Evolutionary conservation across 37 sponge, comb jelly and placozoan genomes (phyloP), one percentile per base, ranked within the genome.

Genomic region (Cladorhizidae sp.): DNA sequence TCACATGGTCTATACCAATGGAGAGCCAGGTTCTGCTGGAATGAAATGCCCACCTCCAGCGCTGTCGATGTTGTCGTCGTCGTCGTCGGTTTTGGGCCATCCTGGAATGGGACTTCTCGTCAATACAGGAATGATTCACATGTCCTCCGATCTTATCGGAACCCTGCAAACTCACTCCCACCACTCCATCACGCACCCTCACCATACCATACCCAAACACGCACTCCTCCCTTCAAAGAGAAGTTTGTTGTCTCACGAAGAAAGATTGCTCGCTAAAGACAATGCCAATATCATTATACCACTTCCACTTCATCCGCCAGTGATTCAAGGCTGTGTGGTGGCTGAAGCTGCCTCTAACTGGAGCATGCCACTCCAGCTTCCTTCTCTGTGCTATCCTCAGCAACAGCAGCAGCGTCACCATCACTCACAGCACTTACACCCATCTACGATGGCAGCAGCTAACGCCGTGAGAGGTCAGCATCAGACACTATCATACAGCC

Each of bases 331-430:
- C 45, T 41, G 41, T 6, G 49, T 14, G 41, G 72, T 17, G 25
- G 45, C 39, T 18, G 72, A 49, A 2, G 72, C 26, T 2, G n/a
- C 11, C 49, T 23, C 23, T 23, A 71, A 71, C 49, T 71, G 72
- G 72, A 41, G 7, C 45, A 15, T 37, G n/a, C 49, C 49, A 8
- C 49, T 23, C 23, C 49, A n/a, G 22, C 7, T 61, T 5, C 62
- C 29, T 23, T 28, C 62, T 17, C n/a, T n/a, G n/a, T 45, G 9
- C 49, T 45, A 45, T 45, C 49, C 5, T 12, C 49, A 45, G 49
- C 49, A 45, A 45, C 68, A 67, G 7, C 68, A 67, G n/a, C 68
- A 67, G 14, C 68, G 31, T 35, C 38, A 67, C 38, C 68, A 67
- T 3, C 38, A 37, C 37, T 7, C 21, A 32, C 74, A 52, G 21